Evolutionary conservation across 2,113 vertebrate species (phyloP).

Genomic region (Sturnus vulgaris): DNA sequence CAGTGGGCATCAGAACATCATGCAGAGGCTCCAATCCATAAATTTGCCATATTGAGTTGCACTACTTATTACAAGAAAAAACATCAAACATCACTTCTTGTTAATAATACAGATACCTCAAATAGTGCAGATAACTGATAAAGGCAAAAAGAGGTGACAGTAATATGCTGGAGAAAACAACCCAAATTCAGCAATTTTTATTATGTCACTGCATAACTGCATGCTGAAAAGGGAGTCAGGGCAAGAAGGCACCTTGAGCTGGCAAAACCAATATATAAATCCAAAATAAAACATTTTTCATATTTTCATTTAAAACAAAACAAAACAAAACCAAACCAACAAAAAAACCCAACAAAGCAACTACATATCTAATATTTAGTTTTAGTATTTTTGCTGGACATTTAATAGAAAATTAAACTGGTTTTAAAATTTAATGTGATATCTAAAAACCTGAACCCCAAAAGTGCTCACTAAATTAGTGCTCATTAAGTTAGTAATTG

Average conservation of each 20-base stretch:
- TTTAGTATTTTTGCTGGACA: background rate
- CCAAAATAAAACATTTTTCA: background rate
- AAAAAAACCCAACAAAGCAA: background rate
- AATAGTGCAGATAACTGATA: background rate
- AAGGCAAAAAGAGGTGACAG: background rate
- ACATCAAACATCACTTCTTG: background rate
- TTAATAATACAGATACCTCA: background rate
- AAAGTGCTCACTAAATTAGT: background rate
- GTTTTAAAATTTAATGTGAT: background rate
- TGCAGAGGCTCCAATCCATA: background rate
- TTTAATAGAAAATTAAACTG: background rate
- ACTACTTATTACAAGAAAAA: background rate
- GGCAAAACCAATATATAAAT: background rate
- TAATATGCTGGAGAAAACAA: background rate
- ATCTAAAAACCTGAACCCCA: background rate
- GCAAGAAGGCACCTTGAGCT: background rate
- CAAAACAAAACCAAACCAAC: no score
- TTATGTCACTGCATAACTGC: background rate
- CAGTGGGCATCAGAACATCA: background rate
- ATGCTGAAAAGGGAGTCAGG: background rate
- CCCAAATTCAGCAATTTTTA: background rate
- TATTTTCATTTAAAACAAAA: background rate
- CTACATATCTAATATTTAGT: background rate
- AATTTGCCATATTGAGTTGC: background rate
- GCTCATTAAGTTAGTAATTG: background rate